phyloP scores from a whole-genome alignment of 2,888 invertebrate species.

The Erebia aethiops region DNA sequence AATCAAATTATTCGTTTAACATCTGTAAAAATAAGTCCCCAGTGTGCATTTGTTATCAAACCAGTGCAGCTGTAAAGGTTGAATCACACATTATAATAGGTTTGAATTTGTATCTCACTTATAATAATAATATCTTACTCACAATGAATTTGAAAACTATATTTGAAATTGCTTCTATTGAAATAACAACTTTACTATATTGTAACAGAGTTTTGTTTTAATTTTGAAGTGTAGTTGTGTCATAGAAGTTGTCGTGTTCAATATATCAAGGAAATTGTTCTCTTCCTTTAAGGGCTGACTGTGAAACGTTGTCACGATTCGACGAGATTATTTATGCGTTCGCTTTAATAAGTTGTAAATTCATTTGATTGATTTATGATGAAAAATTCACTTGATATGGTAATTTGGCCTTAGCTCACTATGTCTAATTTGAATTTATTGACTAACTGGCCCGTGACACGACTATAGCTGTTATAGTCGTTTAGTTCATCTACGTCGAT shows the following conservation, averaged over 20 bases:
- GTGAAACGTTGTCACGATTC: conserved; percentile 39
- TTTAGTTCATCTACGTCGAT: too few relatives aligned
- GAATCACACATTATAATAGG: conserved; percentile 27
- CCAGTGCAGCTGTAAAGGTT: conserved; percentile 30
- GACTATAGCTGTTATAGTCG: too few relatives aligned
- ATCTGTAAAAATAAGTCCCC: neutral
- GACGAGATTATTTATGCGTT: conserved; percentile 31
- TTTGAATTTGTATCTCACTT: conserved; percentile 34
- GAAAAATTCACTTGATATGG: conserved; percentile 21
- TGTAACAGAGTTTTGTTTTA: neutral
- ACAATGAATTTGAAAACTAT: conserved; percentile 25
- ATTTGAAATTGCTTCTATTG: neutral
- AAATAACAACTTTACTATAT: neutral
- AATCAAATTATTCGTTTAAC: neutral
- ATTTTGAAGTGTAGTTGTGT: neutral
- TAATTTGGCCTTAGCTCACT: conserved; percentile 4
- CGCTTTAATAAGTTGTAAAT: conserved; percentile 21
- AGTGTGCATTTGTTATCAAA: conserved; percentile 22
- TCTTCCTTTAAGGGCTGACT: conserved; percentile 37
- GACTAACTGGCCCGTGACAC: neutral
- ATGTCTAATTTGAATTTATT: conserved; percentile 7
- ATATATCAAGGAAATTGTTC: conserved; percentile 38
- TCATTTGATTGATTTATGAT: conserved; percentile 31
- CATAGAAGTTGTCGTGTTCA: conserved; percentile 27
- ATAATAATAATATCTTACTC: conserved; percentile 33